Base-by-base conservation (phyloP, 2,797 vertebrate genomes). In the Columba guinea region DNA sequence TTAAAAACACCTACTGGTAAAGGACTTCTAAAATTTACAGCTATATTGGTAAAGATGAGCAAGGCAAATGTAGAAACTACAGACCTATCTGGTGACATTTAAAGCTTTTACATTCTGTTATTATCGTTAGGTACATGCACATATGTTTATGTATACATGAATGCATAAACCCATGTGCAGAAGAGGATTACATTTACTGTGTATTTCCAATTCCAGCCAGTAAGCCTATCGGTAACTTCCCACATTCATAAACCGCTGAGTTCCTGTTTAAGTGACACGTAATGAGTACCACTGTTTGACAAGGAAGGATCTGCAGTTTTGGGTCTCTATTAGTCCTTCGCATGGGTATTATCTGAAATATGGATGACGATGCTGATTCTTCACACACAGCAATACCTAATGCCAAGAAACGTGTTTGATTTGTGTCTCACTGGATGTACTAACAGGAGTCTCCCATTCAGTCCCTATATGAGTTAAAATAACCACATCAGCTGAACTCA, bases 231-330 rank as follows among this genome's bases (percentile, higher is more conserved):
- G 73, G 34, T 30, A 69, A 49, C 84, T 74, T 73, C 74, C 80
- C 77, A 80, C 44, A 28, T 34, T 48, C 58, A 41, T 51, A 46
- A 53, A 82, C 80, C 71, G 26, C 0, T 6, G 24, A 18, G 79
- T 24, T 86, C 55, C 62, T 34, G 21, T 55, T 68, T 56, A 67
- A 84, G 68, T 44, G 80, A 92, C 74, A 52, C 44, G 20, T 84
- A 52, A 89, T 35, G 90, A 96, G 83, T 82, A 96, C 87, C 95
- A 87, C 85, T 70, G 93, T 91, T 74, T 64, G 74, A 94, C 85
- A 89, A 65, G 46, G 56, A 76, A 76, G 59, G 77, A 92, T 13
- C 28, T n/a, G 12, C 51, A 83, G 37, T n/a, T 93, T 37, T 68
- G 44, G 26, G 39, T 95, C 56, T 67, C 59, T 51, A 2, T 59